Percentiles rank a stretch among this genome's conserved stretches.
Conservation (phyloP, 35 echinoderm and acorn worm genomes). For the Chiridota heheva region DNA sequence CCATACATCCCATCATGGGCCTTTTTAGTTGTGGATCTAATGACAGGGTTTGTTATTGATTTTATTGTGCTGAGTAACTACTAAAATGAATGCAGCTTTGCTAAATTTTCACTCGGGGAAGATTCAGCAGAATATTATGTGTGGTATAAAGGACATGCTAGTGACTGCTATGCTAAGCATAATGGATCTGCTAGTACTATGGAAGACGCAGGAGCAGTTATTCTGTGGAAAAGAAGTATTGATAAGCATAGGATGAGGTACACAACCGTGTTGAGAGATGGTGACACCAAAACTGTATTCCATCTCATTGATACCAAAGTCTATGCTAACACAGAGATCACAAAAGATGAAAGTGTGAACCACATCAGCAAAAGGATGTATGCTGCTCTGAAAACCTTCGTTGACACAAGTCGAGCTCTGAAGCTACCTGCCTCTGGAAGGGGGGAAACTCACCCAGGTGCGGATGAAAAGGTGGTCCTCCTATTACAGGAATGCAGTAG, state of each 20-base stretch:
- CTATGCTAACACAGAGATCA: slow-evolving; percentile 17
- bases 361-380: not conserved
- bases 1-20: slow-evolving; percentile 30
- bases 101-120: slow-evolving; percentile 12
- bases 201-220: not conserved
- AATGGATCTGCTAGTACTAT: slow-evolving; percentile 16
- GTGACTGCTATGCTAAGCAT: not conserved
- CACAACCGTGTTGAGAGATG: slow-evolving; percentile 33
- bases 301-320: slow-evolving; percentile 14
- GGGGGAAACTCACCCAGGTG: no score
- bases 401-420: not conserved
- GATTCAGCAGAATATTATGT: not conserved
- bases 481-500: no score
- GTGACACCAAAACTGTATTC: slow-evolving; percentile 27
- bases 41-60: slow-evolving; percentile 17
- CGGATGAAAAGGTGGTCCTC: no score
- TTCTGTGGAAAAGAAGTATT: slow-evolving; percentile 30
- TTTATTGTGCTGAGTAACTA: slow-evolving; percentile 13
- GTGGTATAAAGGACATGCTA: slow-evolving; percentile 30
- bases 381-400: no score
- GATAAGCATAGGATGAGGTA: not conserved
- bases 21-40: slow-evolving; percentile 11
- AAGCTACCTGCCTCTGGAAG: not conserved
- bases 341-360: not conserved
- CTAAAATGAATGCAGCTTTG: not conserved